These are phyloP conservation scores for Hydractinia symbiolongicarpus DNA, from an alignment of 30 jellyfish, hydroid and myxozoan species.

Conservation along the genomic window DNA sequence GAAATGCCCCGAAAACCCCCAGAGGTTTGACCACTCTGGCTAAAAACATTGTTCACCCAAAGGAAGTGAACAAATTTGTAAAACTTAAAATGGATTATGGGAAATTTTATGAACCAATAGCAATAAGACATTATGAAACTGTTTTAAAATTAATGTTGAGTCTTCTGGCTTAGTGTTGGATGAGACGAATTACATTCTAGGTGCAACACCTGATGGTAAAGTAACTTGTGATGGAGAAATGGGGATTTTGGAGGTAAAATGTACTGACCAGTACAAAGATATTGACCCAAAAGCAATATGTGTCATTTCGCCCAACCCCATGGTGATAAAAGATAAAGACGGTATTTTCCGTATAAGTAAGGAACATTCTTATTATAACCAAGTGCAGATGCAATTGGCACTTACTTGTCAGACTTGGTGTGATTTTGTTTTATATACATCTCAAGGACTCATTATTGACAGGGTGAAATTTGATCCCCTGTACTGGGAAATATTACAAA, in stretches of 20 bases:
- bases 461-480: no score
- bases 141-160: no score
- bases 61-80: constrained; percentile 3
- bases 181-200: constrained; percentile 18
- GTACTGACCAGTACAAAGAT: constrained; percentile 18
- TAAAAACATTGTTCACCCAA: constrained; percentile 9
- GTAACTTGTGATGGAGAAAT: constrained; percentile 7
- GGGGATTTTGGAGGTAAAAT: constrained; percentile 30
- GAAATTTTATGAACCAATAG: constrained; percentile 8
- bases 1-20: constrained; percentile 1
- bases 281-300: constrained; percentile 1
- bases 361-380: no score
- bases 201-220: constrained; percentile 35
- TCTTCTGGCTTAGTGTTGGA: constrained; percentile 20
- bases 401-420: no score
- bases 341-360: no score
- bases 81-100: constrained; percentile 6
- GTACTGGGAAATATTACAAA: no score
- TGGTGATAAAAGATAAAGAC: constrained; percentile 7
- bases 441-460: no score
- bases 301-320: constrained; percentile 10
- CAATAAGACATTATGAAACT: constrained; percentile 1
- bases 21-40: constrained; percentile 15
- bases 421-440: no score
- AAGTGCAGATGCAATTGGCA: no score